Evolutionary conservation across 2,113 vertebrate species (phyloP).

Genomic region (Lasiurus cinereus): DNA sequence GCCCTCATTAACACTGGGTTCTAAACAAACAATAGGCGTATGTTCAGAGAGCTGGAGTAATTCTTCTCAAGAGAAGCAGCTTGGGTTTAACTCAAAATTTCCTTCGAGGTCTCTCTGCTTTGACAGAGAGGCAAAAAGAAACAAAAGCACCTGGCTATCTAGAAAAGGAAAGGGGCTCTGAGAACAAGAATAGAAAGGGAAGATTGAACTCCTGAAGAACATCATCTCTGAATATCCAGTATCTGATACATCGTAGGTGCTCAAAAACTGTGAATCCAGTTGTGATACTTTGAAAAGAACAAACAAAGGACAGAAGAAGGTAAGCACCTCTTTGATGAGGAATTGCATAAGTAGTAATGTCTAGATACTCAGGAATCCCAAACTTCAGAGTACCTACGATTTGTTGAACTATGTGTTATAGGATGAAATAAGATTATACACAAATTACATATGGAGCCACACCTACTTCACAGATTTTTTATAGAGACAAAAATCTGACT

Average conservation of each 20-base stretch:
- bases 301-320: constrained; percentile 18
- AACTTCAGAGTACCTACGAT: constrained; percentile 29
- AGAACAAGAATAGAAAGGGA: constrained; percentile 49
- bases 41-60: constrained; percentile 65
- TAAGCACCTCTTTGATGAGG: neutral
- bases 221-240: neutral
- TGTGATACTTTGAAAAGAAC: constrained; percentile 11
- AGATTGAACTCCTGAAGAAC: neutral
- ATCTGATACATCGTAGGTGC: neutral
- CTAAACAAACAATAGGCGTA: constrained; percentile 78
- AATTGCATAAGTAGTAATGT: neutral
- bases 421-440: constrained; percentile 48
- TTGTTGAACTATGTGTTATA: constrained; percentile 48
- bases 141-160: constrained; percentile 51
- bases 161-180: constrained; percentile 31
- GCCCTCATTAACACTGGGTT: constrained; percentile 74
- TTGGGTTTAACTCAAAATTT: constrained; percentile 64
- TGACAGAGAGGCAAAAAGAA: constrained; percentile 67
- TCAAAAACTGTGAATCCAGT: constrained; percentile 43
- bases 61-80: constrained; percentile 61
- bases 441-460: constrained; percentile 33
- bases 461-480: neutral
- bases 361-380: constrained; percentile 34
- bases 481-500: constrained; percentile 28
- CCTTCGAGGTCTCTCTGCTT: constrained; percentile 58